Evolutionary conservation across 1,140 invertebrate genomes (phyloP), one percentile per base, ranked within the genome.

Genomic region (Monomorium pharaonis): DNA sequence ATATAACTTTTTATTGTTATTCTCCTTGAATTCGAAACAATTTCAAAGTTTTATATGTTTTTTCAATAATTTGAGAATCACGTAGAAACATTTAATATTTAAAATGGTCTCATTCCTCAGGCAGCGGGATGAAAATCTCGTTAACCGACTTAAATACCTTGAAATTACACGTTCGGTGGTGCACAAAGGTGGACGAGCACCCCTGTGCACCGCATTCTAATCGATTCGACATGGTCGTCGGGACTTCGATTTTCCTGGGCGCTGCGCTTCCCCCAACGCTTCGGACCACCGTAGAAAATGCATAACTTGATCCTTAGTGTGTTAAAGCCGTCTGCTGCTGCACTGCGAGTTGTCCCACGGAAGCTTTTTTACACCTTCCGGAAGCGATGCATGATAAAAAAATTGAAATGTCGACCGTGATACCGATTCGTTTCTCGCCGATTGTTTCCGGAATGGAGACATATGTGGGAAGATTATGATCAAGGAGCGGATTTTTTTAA

Each of bases 91-190:
- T 80, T 10, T 69, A 80, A n/a, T 69, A 30, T 44, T 67, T 10
- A 42, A 69, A 67, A 69, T 56, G 5, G 12, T 54, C 21, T 42
- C 16, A 4, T 54, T 69, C 16, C 6, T 54, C 10, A 37, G 30
- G 16, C n/a, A 69, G 14, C 58, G 24, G 84, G 77, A 81, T 67
- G 63, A 14, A 76, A 49, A 91, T 90, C 91, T 92, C 92, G 89
- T 93, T 93, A 93, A 93, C 87, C 87, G 76, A 27, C 33, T 86
- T 94, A 94, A 95, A 81, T 95, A 95, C 90, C 94, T 93, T 95
- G 94, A 95, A 95, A 95, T 95, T 93, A 92, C 86, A 92, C 33
- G 85, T 91, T 89, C 85, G 87, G 90, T 91, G 90, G 90, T 84
- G 84, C 60, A 85, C 54, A 89, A 88, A 90, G 91, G 85, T 89